Evolutionary conservation across 1,140 invertebrate genomes (phyloP).

Genomic region (Polypedilum vanderplanki): DNA sequence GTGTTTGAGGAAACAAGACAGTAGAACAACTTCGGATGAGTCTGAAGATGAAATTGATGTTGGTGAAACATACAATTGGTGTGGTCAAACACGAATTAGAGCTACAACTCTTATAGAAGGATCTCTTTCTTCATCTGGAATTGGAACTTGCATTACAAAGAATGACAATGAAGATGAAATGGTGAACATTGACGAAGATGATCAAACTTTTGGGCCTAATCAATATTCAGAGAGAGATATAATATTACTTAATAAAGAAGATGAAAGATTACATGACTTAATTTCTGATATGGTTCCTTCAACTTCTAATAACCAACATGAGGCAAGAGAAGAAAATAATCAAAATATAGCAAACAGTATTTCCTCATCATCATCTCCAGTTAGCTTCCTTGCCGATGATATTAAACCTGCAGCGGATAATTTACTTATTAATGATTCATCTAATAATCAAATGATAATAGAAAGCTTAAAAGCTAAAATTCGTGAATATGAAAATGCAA

Average conservation of each 20-base stretch:
- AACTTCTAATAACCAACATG: not conserved
- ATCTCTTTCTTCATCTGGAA: conserved; percentile 54
- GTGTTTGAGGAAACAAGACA: conserved; percentile 55
- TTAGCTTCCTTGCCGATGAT: conserved; percentile 28
- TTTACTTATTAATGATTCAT: conserved; percentile 31
- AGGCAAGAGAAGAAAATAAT: conserved; percentile 25
- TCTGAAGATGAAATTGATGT: conserved; percentile 49
- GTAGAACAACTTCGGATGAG: conserved; percentile 61
- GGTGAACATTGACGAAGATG: conserved; percentile 65
- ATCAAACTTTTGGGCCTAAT: conserved; percentile 69
- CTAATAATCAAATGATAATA: conserved; percentile 52
- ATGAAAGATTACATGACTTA: conserved; percentile 48
- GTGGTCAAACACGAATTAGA: conserved; percentile 64
- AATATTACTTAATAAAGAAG: conserved; percentile 50
- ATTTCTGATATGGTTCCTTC: conserved; percentile 34
- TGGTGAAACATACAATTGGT: conserved; percentile 48
- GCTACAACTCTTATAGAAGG: conserved; percentile 62
- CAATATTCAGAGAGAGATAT: conserved; percentile 77
- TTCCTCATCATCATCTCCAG: conserved; percentile 30
- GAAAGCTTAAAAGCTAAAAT: conserved; percentile 64
- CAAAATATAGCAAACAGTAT: conserved; percentile 30
- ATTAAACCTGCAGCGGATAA: not conserved
- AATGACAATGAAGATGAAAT: conserved; percentile 44
- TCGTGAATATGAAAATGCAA: conserved; percentile 56
- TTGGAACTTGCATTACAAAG: conserved; percentile 48